phyloP scores from a whole-genome alignment of 2,888 invertebrate genomes.

The Atrina japonica region DNA sequence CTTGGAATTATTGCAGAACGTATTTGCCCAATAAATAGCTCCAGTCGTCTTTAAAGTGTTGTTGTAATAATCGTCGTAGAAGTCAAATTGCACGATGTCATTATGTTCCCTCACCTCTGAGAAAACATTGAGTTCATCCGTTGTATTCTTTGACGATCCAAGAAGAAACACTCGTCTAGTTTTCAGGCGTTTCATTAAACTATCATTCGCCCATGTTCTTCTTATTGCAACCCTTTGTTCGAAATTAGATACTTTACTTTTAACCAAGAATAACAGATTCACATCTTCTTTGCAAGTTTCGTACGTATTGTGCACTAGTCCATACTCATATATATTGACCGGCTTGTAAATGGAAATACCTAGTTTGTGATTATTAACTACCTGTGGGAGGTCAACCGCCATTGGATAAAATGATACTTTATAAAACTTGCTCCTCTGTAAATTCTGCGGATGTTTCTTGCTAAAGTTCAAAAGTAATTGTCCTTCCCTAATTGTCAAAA shows the following conservation, averaged over 20 bases:
- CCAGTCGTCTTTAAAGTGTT: constrained; percentile 1
- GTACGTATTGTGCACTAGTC: too few relatives aligned
- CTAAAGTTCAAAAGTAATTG: too few relatives aligned
- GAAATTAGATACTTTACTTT: neutral
- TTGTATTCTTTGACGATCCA: too few relatives aligned
- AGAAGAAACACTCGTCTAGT: neutral
- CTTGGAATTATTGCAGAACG: neutral
- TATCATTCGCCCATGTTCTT: neutral
- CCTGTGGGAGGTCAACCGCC: neutral
- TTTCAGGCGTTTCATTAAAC: neutral
- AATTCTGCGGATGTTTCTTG: too few relatives aligned
- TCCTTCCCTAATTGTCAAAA: too few relatives aligned
- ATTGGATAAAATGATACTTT: neutral
- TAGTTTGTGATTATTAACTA: neutral
- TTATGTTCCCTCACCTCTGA: neutral
- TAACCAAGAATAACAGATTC: too few relatives aligned
- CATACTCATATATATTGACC: too few relatives aligned
- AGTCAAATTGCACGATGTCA: neutral
- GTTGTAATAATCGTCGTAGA: neutral
- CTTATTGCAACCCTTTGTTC: neutral
- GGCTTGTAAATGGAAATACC: neutral
- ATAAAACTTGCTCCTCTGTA: too few relatives aligned
- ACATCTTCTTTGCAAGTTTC: too few relatives aligned
- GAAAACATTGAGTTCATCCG: too few relatives aligned
- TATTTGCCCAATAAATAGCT: neutral